phyloP scores from a whole-genome alignment of 2,113 vertebrate species.

The Mobula birostris region DNA sequence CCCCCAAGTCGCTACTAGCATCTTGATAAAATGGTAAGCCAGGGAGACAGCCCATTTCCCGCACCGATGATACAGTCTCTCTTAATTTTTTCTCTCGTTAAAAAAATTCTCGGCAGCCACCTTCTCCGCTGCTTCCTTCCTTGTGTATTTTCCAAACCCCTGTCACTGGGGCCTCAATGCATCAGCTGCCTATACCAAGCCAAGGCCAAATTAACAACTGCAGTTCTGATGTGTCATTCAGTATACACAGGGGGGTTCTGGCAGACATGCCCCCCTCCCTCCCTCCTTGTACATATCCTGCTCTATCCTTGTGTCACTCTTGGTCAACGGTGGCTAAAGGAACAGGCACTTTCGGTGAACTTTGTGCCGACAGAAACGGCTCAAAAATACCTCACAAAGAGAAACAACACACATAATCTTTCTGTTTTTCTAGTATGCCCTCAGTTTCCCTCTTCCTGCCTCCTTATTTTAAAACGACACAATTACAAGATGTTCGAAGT shows the following conservation, averaged over 20 bases:
- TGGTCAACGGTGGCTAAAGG: slow-evolving; percentile 40
- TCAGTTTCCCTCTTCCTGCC: slow-evolving; percentile 43
- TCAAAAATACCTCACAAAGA: too few relatives aligned
- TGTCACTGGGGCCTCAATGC: slow-evolving; percentile 33
- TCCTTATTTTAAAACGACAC: background rate
- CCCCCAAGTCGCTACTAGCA: background rate
- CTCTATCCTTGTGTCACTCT: slow-evolving; percentile 43
- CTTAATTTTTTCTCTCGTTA: background rate
- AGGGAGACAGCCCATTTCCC: background rate
- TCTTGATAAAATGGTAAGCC: background rate
- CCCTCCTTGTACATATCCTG: background rate
- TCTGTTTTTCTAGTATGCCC: slow-evolving; percentile 46
- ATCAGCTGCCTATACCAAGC: slow-evolving; percentile 60
- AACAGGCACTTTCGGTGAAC: slow-evolving; percentile 31
- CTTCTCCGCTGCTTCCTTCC: slow-evolving; percentile 36
- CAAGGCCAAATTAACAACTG: slow-evolving; percentile 52
- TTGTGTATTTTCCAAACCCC: background rate
- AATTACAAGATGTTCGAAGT: background rate
- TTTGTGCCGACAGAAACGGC: background rate
- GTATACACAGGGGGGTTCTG: slow-evolving; percentile 40
- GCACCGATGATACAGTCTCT: background rate
- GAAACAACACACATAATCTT: too few relatives aligned
- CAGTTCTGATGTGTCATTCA: slow-evolving; percentile 49
- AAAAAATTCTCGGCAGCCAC: slow-evolving; percentile 2
- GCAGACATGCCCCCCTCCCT: slow-evolving; percentile 41